A percentile compares a stretch with the other conserved stretches of the same genome.
These are phyloP conservation scores for Hypomecis atomaria DNA, from an alignment of 2,888 invertebrate genomes.

Conservation along the genomic window DNA sequence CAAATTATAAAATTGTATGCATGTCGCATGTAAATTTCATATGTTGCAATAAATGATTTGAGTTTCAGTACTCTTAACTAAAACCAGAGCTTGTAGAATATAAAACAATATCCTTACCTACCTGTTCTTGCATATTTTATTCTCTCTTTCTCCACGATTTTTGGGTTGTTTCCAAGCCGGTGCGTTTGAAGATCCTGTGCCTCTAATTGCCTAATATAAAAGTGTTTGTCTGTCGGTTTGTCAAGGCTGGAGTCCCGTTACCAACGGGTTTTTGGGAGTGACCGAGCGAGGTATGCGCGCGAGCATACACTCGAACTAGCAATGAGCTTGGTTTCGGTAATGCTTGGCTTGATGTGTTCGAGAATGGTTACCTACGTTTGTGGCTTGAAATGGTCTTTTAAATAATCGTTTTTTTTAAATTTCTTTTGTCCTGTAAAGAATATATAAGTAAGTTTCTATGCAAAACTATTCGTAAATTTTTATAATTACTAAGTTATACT, in stretches of 20 bases:
- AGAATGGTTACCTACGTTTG: not conserved
- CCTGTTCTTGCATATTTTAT: not conserved
- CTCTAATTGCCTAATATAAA: constrained; percentile 76
- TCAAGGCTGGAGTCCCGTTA: constrained; percentile 63
- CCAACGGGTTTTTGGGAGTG: constrained; percentile 65
- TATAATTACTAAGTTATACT: too few species aligned
- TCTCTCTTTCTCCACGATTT: constrained; percentile 13
- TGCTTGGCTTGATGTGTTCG: constrained; percentile 1
- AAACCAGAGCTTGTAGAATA: constrained; percentile 1
- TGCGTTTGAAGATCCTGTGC: constrained; percentile 55
- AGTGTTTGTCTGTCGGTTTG: constrained; percentile 58
- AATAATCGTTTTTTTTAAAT: too few species aligned
- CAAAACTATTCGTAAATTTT: too few species aligned
- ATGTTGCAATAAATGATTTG: too few species aligned
- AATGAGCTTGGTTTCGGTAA: constrained; percentile 33
- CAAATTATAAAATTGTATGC: too few species aligned
- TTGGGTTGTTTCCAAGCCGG: constrained; percentile 45
- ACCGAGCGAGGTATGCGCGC: constrained; percentile 33
- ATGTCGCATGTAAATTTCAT: too few species aligned
- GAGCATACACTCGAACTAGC: constrained; percentile 28
- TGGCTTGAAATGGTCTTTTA: not conserved
- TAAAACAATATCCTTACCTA: constrained; percentile 17
- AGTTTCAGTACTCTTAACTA: too few species aligned
- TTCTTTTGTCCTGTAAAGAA: too few species aligned
- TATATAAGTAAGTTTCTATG: too few species aligned